A percentile compares a stretch with the other conserved stretches of the same genome.
phyloP scores from a whole-genome alignment of 2,113 vertebrate species.

The Smithornis capensis region DNA sequence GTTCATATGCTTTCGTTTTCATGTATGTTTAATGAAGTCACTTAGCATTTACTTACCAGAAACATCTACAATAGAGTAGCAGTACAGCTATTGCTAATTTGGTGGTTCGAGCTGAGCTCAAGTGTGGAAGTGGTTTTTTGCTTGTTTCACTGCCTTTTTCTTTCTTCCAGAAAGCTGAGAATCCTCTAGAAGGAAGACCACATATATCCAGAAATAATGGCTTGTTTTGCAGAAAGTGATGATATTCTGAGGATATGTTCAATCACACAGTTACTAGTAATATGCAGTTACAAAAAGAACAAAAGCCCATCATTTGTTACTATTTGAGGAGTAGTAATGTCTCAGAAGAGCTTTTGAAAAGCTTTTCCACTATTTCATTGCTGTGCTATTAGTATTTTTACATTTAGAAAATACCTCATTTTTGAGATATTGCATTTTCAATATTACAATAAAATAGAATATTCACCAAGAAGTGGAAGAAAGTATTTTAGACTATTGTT shows the following conservation, averaged over 20 bases:
- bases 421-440: background rate
- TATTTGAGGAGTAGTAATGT: background rate
- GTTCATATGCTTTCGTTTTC: background rate
- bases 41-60: background rate
- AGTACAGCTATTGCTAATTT: background rate
- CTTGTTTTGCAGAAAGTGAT: background rate
- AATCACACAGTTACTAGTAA: background rate
- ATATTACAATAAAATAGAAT: background rate
- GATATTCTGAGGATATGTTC: background rate
- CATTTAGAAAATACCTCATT: background rate
- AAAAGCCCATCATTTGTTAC: background rate
- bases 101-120: background rate
- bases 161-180: background rate
- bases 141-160: background rate
- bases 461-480: background rate
- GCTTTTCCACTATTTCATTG: background rate
- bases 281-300: background rate
- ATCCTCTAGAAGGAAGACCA: background rate
- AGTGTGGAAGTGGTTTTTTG: conserved; percentile 18
- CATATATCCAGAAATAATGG: background rate
- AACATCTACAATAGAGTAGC: background rate
- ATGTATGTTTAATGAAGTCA: background rate
- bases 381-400: background rate
- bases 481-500: background rate
- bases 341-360: background rate